phyloP scores from a whole-genome alignment of 1,140 invertebrate genomes.

The Vanessa atalanta region DNA sequence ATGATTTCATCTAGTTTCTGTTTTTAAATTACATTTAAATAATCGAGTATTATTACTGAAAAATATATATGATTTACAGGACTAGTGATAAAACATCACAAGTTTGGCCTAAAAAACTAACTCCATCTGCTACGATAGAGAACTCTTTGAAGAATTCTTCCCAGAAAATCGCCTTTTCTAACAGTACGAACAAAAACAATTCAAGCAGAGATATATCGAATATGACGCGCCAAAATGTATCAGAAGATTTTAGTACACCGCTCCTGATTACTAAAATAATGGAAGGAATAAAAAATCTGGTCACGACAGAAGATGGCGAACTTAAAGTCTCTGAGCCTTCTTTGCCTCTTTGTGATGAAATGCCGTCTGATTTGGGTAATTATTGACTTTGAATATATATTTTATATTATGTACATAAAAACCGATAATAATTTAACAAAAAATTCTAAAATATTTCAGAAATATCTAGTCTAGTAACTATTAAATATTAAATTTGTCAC shows the following conservation, averaged over 20 bases:
- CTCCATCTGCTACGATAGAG: conserved; percentile 28
- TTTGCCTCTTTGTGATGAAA: conserved; percentile 59
- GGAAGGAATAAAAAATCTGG: conserved; percentile 56
- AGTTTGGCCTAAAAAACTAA: conserved; percentile 53
- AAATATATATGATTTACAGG: conserved; percentile 45
- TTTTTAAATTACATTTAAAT: too few species aligned
- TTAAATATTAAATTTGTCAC: too few species aligned
- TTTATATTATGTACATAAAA: background rate
- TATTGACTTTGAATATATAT: background rate
- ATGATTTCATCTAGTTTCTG: too few species aligned
- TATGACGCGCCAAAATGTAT: conserved; percentile 48
- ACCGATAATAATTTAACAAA: too few species aligned
- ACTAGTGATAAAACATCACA: conserved; percentile 45
- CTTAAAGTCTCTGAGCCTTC: conserved; percentile 53
- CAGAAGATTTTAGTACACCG: conserved; percentile 49
- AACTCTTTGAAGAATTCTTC: conserved; percentile 36
- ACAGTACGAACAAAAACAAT: conserved; percentile 41
- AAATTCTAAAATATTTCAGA: too few species aligned
- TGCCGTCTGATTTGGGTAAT: conserved; percentile 68
- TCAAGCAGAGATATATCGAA: conserved; percentile 38
- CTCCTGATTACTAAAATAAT: conserved; percentile 61
- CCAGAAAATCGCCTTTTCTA: conserved; percentile 22
- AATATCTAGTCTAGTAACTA: too few species aligned
- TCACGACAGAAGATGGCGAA: conserved; percentile 54
- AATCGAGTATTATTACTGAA: background rate